Percentiles rank a stretch among this genome's conserved stretches.
phyloP scores from a whole-genome alignment of 37 sponge, comb jelly and placozoan species.

The Lycopodina hypogea region DNA sequence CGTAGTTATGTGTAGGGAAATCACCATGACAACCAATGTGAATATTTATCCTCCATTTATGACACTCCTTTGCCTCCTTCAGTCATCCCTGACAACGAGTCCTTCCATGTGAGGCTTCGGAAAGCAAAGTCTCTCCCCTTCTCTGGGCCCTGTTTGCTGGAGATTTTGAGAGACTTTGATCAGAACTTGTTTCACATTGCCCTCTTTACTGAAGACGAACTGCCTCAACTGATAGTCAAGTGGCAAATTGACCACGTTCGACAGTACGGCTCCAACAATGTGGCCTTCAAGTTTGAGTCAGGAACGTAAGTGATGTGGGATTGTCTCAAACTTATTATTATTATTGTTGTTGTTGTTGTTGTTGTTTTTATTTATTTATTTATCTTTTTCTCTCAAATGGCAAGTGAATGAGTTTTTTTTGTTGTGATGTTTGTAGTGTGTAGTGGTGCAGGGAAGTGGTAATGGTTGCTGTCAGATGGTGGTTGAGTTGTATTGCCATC shows the following conservation, averaged over 20 bases:
- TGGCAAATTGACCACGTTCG: constrained; percentile 88
- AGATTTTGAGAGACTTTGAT: constrained; percentile 49
- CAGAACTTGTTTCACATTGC: constrained; percentile 56
- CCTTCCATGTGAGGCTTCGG: constrained; percentile 51
- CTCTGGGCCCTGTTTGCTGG: constrained; percentile 51
- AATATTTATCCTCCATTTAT: too few relatives aligned
- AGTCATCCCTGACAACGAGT: constrained; percentile 42
- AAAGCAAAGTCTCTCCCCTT: constrained; percentile 34
- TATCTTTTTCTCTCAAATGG: neutral
- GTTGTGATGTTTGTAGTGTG: too few relatives aligned
- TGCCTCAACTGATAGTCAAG: constrained; percentile 58
- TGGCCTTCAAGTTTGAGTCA: constrained; percentile 71
- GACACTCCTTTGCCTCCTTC: neutral
- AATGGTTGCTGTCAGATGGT: too few relatives aligned
- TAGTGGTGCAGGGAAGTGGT: neutral
- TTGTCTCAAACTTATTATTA: too few relatives aligned
- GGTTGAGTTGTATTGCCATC: too few relatives aligned
- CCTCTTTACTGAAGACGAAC: constrained; percentile 44
- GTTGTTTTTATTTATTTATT: too few relatives aligned
- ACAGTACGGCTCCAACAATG: constrained; percentile 70
- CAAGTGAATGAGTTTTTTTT: neutral
- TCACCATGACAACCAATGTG: too few relatives aligned
- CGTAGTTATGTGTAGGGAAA: too few relatives aligned
- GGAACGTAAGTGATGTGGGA: constrained; percentile 49
- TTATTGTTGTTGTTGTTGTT: too few relatives aligned